These are phyloP conservation scores for Acipenser ruthenus DNA, from an alignment of 2,797 vertebrate genomes.

Conservation along the genomic window DNA sequence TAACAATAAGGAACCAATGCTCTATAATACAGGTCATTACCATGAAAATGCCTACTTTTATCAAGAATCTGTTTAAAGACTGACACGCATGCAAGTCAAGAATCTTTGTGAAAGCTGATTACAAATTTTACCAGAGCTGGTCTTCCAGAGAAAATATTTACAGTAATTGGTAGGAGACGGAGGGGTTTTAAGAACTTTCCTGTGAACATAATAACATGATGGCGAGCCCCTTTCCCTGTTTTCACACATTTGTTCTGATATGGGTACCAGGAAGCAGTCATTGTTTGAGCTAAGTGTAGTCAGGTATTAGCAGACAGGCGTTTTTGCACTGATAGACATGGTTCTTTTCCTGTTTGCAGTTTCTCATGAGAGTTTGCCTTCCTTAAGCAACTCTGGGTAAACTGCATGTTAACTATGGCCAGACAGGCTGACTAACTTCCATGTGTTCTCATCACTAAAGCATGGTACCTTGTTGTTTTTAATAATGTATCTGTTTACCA, in stretches of 20 bases:
- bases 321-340: slow-evolving; percentile 42
- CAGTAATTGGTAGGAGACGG: slow-evolving; percentile 43
- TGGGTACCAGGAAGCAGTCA: slow-evolving; percentile 62
- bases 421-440: no score
- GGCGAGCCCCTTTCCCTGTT: slow-evolving; percentile 42
- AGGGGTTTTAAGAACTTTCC: slow-evolving; percentile 49
- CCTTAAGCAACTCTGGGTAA: not conserved
- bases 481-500: no score
- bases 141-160: slow-evolving; percentile 65
- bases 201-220: slow-evolving; percentile 41
- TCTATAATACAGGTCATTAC: not conserved
- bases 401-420: not conserved
- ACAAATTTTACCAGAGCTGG: slow-evolving; percentile 22
- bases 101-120: not conserved
- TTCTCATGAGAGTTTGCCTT: slow-evolving; percentile 47
- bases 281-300: slow-evolving; percentile 50
- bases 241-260: slow-evolving; percentile 62
- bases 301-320: slow-evolving; percentile 41
- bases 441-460: no score
- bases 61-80: not conserved
- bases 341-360: slow-evolving; percentile 50
- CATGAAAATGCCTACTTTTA: not conserved
- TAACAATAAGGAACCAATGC: not conserved
- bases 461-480: no score
- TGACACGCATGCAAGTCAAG: not conserved